These are phyloP conservation scores for Zaprionus davidi DNA, from an alignment of 1,140 invertebrate species.

Conservation along the genomic window DNA sequence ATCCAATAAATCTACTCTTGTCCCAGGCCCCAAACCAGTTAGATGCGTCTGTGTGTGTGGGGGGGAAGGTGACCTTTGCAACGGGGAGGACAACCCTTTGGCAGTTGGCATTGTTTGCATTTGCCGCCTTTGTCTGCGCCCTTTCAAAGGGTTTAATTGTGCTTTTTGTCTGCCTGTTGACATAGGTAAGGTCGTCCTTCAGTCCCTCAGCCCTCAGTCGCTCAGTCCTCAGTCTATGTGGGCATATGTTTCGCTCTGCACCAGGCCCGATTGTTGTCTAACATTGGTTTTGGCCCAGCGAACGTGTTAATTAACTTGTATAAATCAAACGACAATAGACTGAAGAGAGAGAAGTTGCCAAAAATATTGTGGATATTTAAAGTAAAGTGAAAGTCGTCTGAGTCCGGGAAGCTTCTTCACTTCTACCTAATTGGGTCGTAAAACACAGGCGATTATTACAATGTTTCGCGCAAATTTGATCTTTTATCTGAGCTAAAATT, in stretches of 20 bases:
- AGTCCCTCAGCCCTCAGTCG: background rate
- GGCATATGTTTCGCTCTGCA: slow-evolving; percentile 11
- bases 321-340: slow-evolving; percentile 68
- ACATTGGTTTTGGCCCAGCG: slow-evolving; percentile 44
- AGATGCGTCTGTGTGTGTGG: background rate
- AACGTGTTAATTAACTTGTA: slow-evolving; percentile 81
- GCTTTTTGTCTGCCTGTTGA: slow-evolving; percentile 73
- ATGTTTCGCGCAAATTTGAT: background rate
- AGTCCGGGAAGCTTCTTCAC: background rate
- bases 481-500: background rate
- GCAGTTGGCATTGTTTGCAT: slow-evolving; percentile 59
- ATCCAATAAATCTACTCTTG: slow-evolving; percentile 72
- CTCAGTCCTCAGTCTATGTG: slow-evolving; percentile 11
- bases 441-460: slow-evolving; percentile 10
- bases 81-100: slow-evolving; percentile 17
- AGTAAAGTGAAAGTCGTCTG: slow-evolving; percentile 15
- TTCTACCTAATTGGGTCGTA: background rate
- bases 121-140: slow-evolving; percentile 61
- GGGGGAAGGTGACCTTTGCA: slow-evolving; percentile 49
- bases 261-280: background rate
- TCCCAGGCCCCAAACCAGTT: slow-evolving; percentile 20
- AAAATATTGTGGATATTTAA: background rate
- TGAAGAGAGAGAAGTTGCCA: slow-evolving; percentile 32
- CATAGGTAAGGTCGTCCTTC: slow-evolving; percentile 54
- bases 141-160: slow-evolving; percentile 79